Conservation (phyloP, 2,888 invertebrate genomes). For the Lutraria lutraria region DNA sequence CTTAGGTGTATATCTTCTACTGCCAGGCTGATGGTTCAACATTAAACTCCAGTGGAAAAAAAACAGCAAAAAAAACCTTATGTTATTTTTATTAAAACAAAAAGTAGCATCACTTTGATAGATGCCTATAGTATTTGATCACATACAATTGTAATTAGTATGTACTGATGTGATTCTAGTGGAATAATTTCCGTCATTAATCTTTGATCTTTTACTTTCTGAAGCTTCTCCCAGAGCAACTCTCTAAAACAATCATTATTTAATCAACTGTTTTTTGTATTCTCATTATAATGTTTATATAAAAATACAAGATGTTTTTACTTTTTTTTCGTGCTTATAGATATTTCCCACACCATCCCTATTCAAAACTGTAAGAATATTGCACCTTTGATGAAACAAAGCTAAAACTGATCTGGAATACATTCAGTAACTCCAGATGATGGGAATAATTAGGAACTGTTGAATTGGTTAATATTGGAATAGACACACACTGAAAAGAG, state of each 20-base stretch:
- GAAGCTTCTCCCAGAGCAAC: neutral
- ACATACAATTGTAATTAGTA: neutral
- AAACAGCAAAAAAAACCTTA: too few relatives aligned
- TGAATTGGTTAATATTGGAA: too few relatives aligned
- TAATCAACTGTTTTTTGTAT: neutral
- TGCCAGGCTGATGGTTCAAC: too few relatives aligned
- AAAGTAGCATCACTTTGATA: neutral
- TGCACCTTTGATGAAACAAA: too few relatives aligned
- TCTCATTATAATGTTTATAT: neutral
- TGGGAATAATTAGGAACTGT: too few relatives aligned
- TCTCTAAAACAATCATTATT: neutral
- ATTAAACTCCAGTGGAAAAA: too few relatives aligned
- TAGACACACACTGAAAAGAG: too few relatives aligned
- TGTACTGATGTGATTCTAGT: neutral
- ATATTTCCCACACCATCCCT: neutral
- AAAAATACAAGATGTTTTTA: neutral
- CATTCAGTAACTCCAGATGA: too few relatives aligned
- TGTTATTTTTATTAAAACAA: too few relatives aligned
- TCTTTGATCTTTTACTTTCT: constrained; percentile 19
- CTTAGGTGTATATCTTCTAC: too few relatives aligned
- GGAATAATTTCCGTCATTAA: neutral
- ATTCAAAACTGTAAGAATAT: too few relatives aligned
- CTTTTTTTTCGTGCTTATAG: neutral
- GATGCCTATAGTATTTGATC: neutral
- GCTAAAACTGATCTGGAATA: too few relatives aligned